Percentiles rank a stretch among this genome's conserved stretches.
Evolutionary conservation across 2,797 vertebrate genomes (phyloP).

Genomic region (Stomatorhinus walkeri): DNA sequence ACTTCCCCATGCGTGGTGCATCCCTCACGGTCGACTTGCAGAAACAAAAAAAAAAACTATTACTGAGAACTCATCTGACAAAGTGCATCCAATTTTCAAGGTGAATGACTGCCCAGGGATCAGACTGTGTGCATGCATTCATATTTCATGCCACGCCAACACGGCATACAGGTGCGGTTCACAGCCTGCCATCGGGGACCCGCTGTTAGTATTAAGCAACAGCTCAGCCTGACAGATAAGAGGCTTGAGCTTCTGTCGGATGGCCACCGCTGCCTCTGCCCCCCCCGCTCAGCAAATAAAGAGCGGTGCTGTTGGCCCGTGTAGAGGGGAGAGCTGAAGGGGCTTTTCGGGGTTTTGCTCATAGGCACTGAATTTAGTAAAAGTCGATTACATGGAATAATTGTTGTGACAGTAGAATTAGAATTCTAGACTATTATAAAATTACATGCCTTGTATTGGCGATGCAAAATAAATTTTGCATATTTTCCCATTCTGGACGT

Average conservation of each 20-base stretch:
- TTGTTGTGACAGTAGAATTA: neutral
- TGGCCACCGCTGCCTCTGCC: neutral
- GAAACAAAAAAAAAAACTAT: conserved; percentile 8
- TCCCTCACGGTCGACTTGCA: neutral
- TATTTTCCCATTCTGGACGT: neutral
- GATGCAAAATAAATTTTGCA: neutral
- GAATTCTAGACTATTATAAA: neutral
- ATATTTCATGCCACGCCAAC: neutral
- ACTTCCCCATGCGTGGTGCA: neutral
- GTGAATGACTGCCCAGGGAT: neutral
- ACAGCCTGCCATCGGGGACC: neutral
- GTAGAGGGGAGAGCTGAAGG: too few relatives aligned
- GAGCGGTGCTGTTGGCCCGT: neutral
- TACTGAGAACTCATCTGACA: neutral
- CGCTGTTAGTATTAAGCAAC: neutral
- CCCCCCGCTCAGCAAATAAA: neutral
- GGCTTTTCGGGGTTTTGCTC: neutral
- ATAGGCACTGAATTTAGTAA: neutral
- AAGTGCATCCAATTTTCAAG: conserved; percentile 14
- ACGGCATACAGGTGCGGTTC: neutral
- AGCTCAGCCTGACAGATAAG: neutral
- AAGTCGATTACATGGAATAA: neutral
- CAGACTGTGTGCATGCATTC: neutral
- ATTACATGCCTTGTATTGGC: neutral
- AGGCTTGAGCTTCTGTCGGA: neutral